These are phyloP conservation scores for Brassicogethes aeneus DNA, from an alignment of 2,888 invertebrate species.

Conservation along the genomic window DNA sequence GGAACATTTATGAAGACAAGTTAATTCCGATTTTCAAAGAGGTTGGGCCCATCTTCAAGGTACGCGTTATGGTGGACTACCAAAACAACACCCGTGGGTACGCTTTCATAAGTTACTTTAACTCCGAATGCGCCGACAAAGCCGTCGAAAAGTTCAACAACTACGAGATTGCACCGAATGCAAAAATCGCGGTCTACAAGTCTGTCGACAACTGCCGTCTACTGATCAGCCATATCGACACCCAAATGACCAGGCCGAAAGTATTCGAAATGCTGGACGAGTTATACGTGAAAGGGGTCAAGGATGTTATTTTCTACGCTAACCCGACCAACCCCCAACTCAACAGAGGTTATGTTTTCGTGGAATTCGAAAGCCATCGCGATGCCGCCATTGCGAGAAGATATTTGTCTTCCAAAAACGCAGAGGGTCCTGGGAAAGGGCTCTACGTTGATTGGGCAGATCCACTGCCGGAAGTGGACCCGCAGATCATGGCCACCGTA, in stretches of 20 bases:
- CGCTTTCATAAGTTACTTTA: constrained; percentile 64
- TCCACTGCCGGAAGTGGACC: constrained; percentile 67
- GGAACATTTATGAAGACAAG: constrained; percentile 70
- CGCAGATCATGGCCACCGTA: constrained; percentile 59
- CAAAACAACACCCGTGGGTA: constrained; percentile 71
- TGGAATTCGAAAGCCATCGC: constrained; percentile 72
- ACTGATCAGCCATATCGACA: constrained; percentile 53
- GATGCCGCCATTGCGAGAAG: constrained; percentile 65
- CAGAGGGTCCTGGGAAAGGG: constrained; percentile 52
- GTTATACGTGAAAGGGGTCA: constrained; percentile 55
- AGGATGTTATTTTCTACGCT: constrained; percentile 59
- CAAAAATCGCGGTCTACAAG: constrained; percentile 63
- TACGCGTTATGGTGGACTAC: constrained; percentile 78
- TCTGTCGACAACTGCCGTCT: constrained; percentile 77
- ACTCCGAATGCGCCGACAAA: constrained; percentile 48
- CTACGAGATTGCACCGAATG: constrained; percentile 53
- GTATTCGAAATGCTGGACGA: constrained; percentile 49
- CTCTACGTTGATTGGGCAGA: constrained; percentile 83
- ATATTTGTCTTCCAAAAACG: constrained; percentile 52
- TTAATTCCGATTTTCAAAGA: constrained; percentile 61
- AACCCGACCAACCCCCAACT: constrained; percentile 47
- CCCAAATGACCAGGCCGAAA: constrained; percentile 53
- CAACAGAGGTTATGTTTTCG: constrained; percentile 76
- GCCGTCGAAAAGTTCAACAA: constrained; percentile 60
- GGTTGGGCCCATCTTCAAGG: constrained; percentile 61